Percentiles rank a stretch among this genome's conserved stretches.
phyloP scores from a whole-genome alignment of 2,797 vertebrate species.

The Diplodus sargus region DNA sequence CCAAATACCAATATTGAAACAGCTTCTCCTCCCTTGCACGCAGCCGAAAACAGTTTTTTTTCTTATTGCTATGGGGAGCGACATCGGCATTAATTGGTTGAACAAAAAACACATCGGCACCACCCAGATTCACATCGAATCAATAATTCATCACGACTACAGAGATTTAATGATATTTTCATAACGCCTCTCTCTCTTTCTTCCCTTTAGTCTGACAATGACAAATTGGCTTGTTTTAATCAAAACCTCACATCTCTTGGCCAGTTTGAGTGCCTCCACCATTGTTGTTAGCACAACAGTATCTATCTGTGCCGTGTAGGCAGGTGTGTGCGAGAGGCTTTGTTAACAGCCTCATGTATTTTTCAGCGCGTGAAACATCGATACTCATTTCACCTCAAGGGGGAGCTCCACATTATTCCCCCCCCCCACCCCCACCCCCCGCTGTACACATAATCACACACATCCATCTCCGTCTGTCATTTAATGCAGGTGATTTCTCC shows the following conservation, averaged over 20 bases:
- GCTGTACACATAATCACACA: neutral
- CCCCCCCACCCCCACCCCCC: too few species aligned
- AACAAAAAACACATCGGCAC: constrained; percentile 57
- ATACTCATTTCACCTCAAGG: constrained; percentile 3
- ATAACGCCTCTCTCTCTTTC: constrained; percentile 61
- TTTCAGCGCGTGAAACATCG: constrained; percentile 29
- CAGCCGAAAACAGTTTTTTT: constrained; percentile 43
- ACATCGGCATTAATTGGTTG: constrained; percentile 64
- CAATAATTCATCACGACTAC: constrained; percentile 83
- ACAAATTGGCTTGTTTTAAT: constrained; percentile 75
- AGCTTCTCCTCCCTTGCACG: constrained; percentile 24
- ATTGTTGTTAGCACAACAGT: constrained; percentile 33
- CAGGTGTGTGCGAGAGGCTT: neutral
- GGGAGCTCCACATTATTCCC: neutral
- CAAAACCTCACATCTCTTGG: constrained; percentile 64
- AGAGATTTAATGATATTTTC: constrained; percentile 81
- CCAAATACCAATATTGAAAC: constrained; percentile 60
- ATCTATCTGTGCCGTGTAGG: constrained; percentile 9
- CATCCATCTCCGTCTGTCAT: neutral
- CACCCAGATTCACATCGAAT: constrained; percentile 73
- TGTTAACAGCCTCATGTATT: neutral
- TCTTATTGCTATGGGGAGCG: constrained; percentile 53
- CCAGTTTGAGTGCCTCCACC: constrained; percentile 28
- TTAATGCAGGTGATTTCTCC: neutral
- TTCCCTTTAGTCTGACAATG: constrained; percentile 70